Base-by-base conservation (phyloP, 2,113 vertebrate species). In the Megaleporinus macrocephalus region DNA sequence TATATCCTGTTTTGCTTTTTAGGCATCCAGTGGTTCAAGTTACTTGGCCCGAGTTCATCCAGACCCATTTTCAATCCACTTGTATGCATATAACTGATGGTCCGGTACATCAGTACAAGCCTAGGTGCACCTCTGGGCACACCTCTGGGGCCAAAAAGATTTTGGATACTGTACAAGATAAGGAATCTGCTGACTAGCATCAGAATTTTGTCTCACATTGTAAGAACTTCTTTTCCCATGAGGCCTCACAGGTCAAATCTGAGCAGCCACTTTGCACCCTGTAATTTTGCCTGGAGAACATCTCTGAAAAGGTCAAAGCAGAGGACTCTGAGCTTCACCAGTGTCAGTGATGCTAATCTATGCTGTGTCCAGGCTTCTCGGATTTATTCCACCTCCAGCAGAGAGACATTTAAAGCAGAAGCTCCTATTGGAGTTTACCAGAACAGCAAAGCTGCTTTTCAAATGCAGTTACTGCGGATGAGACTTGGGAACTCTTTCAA, bases 401-500 rank as follows among this genome's bases (percentile, higher is more conserved):
- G 84, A 53, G 77, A 86, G 70, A 18, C 41, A 2, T 88, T 88
- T 29, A 92, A 90, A 90, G 73, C 86, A 15, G 72, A 91, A 55
- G 87, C 89, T 81, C 92, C 92, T 1, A 70, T 91, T 57, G 92
- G 92, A 33, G 76, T 91, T 70, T 72, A 84, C 5, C 75, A 89
- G 75, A 87, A 88, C 11, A 57, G 82, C 33, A 79, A 73, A 73
- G 84, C 29, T 26, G 29, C 73, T 27, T 82, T 89, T 49, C 79
- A 87, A 33, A 57, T 84, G 71, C 79, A 76, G 22, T 81, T 78
- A 11, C 24, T 88, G 29, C 84, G 87, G 80, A 59, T 83, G 22
- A 84, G 72, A 41, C 80, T 93, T 1, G 87, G 88, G 72, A 87
- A 89, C 62, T 90, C 91, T 33, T 93, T 93, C 75, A 78, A 86